These are phyloP conservation scores for Cistogaster globosa DNA, from an alignment of 2,888 invertebrate genomes.

Conservation along the genomic window DNA sequence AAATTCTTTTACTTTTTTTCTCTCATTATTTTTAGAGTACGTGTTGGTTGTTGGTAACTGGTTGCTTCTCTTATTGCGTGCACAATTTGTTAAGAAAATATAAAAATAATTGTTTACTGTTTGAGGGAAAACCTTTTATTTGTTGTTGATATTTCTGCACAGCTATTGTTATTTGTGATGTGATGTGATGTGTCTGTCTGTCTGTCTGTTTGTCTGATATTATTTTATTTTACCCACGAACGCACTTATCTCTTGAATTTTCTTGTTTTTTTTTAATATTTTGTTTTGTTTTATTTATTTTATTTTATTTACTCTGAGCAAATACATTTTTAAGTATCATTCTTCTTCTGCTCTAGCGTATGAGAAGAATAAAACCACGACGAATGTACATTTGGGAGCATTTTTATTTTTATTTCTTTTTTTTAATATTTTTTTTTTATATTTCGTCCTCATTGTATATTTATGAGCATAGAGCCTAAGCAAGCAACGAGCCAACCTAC, in stretches of 20 bases:
- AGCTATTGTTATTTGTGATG: conserved; percentile 52
- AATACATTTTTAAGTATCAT: conserved; percentile 61
- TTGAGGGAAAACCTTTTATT: conserved; percentile 55
- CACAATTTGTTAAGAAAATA: conserved; percentile 69
- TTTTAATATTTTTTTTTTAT: not conserved
- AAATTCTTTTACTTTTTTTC: conserved; percentile 50
- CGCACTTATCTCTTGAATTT: conserved; percentile 57
- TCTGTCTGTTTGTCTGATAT: not conserved
- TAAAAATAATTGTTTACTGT: conserved; percentile 68
- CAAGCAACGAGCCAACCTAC: conserved; percentile 4
- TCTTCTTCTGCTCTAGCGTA: conserved; percentile 42
- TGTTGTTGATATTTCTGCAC: conserved; percentile 33
- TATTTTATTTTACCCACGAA: conserved; percentile 41
- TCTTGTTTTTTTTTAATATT: conserved; percentile 5
- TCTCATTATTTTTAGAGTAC: conserved; percentile 41
- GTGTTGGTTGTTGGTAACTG: conserved; percentile 25
- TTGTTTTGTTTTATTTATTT: conserved; percentile 33
- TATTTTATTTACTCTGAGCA: conserved; percentile 65
- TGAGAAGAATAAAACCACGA: conserved; percentile 51
- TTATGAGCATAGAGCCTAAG: conserved; percentile 56
- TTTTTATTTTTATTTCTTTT: conserved; percentile 49
- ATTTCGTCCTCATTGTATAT: conserved; percentile 63
- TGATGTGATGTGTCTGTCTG: conserved; percentile 13
- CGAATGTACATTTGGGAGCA: conserved; percentile 66
- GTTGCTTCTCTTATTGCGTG: conserved; percentile 35